Evolutionary conservation across 2,888 invertebrate genomes (phyloP).

Genomic region (Steinernema carpocapsae): DNA sequence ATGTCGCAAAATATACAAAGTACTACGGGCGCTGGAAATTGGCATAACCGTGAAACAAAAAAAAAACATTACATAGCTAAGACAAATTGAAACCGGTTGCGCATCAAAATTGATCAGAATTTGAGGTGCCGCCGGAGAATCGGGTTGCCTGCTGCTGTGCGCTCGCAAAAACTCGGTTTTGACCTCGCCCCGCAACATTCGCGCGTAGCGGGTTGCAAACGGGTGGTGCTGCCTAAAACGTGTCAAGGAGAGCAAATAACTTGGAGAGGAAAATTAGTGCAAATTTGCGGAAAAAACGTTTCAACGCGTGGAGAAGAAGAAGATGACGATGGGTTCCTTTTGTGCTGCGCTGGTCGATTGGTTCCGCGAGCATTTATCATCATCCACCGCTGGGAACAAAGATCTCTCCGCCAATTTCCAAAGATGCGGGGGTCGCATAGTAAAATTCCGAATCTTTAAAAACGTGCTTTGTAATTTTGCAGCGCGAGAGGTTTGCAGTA

Average conservation of each 20-base stretch:
- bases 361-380: no score
- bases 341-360: not conserved
- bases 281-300: slow-evolving; percentile 3
- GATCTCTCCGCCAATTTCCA: no score
- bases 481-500: no score
- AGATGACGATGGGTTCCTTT: not conserved
- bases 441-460: no score
- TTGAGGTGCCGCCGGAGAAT: no score
- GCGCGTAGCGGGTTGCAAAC: slow-evolving; percentile 19
- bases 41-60: not conserved
- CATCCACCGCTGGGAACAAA: no score
- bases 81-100: slow-evolving; percentile 6
- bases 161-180: not conserved
- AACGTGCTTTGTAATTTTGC: no score
- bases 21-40: slow-evolving; percentile 6
- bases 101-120: not conserved
- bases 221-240: not conserved
- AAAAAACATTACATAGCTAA: not conserved
- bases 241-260: not conserved
- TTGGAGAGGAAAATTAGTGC: not conserved
- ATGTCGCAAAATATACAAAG: slow-evolving; percentile 22
- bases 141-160: no score
- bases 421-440: no score
- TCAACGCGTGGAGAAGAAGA: not conserved
- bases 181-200: slow-evolving; percentile 25